These are phyloP conservation scores for Cacatua alba DNA, from an alignment of 2,113 vertebrate genomes.

Conservation along the genomic window DNA sequence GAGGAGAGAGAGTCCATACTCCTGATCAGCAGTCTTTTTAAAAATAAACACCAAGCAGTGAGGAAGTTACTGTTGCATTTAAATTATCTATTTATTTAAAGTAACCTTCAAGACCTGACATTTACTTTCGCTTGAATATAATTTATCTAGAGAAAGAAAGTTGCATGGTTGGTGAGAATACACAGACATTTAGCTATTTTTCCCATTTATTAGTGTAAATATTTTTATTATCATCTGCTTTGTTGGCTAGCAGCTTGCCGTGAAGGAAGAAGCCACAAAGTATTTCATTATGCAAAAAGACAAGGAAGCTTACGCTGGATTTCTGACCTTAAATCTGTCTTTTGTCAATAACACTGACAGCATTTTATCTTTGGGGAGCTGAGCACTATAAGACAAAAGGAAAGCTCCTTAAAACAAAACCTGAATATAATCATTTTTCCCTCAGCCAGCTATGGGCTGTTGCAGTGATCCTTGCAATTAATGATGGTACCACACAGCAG, in stretches of 20 bases:
- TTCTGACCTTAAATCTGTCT: constrained; percentile 40
- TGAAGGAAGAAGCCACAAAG: neutral
- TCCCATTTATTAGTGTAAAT: constrained; percentile 51
- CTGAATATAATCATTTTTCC: neutral
- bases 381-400: neutral
- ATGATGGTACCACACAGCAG: neutral
- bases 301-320: neutral
- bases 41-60: constrained; percentile 40
- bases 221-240: constrained; percentile 47
- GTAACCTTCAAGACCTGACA: constrained; percentile 66
- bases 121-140: constrained; percentile 59
- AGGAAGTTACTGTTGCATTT: constrained; percentile 68
- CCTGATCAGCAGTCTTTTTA: constrained; percentile 41
- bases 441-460: neutral
- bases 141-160: constrained; percentile 61
- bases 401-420: neutral
- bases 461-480: neutral
- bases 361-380: neutral
- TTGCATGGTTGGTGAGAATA: constrained; percentile 42
- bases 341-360: constrained; percentile 15
- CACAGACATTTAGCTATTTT: constrained; percentile 36
- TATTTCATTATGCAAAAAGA: constrained; percentile 34
- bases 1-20: neutral
- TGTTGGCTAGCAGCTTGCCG: constrained; percentile 1
- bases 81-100: constrained; percentile 75